Conservation (phyloP, 30 jellyfish, hydroid and myxozoan species). For the Cassiopea xamachana region DNA sequence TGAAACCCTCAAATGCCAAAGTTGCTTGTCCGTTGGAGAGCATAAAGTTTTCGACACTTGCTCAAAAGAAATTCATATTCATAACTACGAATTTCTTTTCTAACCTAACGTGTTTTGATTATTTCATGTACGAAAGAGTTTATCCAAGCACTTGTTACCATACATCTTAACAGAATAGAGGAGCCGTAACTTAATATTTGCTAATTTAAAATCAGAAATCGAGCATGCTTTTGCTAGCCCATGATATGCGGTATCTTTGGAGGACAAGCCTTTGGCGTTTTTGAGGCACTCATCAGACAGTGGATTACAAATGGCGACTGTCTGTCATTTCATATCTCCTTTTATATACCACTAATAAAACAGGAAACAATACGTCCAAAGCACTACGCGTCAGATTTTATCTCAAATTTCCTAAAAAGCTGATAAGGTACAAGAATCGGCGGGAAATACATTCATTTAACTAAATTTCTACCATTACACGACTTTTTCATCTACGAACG, state of each 20-base stretch:
- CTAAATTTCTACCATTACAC: constrained; percentile 18
- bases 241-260: constrained; percentile 44
- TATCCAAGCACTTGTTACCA: not conserved
- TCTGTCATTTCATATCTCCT: constrained; percentile 6
- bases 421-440: constrained; percentile 39
- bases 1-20: no score
- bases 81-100: no score
- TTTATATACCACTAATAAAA: constrained; percentile 7
- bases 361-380: constrained; percentile 15
- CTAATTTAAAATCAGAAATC: not conserved
- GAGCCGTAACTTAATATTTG: constrained; percentile 7
- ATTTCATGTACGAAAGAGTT: no score
- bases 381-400: constrained; percentile 28
- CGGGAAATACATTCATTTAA: constrained; percentile 30
- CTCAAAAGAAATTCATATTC: no score
- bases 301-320: constrained; percentile 71
- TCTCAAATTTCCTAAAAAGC: constrained; percentile 20
- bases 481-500: not conserved
- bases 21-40: no score
- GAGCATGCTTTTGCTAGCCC: not conserved
- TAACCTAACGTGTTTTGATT: no score
- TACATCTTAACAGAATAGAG: not conserved
- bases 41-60: no score
- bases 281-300: constrained; percentile 48
- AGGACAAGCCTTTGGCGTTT: constrained; percentile 36